Evolutionary conservation across 2,888 invertebrate species (phyloP).

Genomic region (Eupeodes luniger): DNA sequence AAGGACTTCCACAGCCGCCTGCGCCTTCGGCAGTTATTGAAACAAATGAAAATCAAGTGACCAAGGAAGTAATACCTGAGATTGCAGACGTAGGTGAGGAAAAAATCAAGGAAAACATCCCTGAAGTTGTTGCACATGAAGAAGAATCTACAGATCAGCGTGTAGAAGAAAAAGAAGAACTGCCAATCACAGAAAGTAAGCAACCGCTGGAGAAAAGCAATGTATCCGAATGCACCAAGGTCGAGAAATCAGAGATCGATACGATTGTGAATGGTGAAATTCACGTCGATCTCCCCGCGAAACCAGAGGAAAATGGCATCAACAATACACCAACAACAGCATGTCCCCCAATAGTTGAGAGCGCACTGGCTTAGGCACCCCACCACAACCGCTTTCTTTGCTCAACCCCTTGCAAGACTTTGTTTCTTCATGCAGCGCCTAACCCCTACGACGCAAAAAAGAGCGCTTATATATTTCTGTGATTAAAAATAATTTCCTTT

Average conservation of each 20-base stretch:
- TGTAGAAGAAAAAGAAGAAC: background rate
- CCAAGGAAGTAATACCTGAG: background rate
- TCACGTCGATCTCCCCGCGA: background rate
- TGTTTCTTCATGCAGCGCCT: conserved; percentile 43
- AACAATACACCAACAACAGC: conserved; percentile 9
- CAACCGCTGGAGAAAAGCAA: background rate
- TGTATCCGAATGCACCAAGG: background rate
- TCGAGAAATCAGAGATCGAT: background rate
- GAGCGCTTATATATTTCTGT: conserved; percentile 68
- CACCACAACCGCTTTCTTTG: conserved; percentile 50
- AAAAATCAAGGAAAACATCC: background rate
- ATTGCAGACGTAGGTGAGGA: too few relatives aligned
- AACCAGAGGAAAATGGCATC: conserved; percentile 26
- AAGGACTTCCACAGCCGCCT: conserved; percentile 16
- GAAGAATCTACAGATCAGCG: background rate
- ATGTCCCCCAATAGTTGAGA: conserved; percentile 48
- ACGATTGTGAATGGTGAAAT: background rate
- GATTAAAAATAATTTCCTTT: conserved; percentile 68
- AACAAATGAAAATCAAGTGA: background rate
- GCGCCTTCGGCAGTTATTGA: background rate
- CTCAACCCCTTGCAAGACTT: conserved; percentile 41
- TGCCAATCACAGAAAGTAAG: conserved; percentile 26
- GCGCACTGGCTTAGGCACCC: conserved; percentile 61
- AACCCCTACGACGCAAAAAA: background rate
- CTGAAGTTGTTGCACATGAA: background rate